A percentile compares a stretch with the other conserved stretches of the same genome.
Conservation (phyloP, 2,797 vertebrate species). For the Todus mexicanus region DNA sequence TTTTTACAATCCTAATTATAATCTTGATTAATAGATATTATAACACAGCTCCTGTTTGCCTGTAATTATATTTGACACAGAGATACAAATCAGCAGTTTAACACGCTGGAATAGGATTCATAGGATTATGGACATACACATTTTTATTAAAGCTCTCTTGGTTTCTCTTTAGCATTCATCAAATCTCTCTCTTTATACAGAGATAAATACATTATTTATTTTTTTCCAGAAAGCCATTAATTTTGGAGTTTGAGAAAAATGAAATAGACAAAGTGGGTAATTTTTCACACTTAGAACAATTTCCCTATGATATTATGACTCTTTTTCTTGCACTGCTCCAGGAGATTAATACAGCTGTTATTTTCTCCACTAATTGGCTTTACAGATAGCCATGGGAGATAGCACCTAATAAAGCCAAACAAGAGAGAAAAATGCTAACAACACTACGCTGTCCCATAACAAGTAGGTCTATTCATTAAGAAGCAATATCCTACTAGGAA, state of each 20-base stretch:
- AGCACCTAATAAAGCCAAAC: conserved; percentile 57
- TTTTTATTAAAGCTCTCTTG: conserved; percentile 64
- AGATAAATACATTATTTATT: conserved; percentile 66
- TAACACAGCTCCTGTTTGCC: neutral
- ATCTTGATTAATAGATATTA: conserved; percentile 52
- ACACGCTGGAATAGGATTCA: conserved; percentile 43
- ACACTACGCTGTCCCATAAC: neutral
- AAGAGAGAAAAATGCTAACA: conserved; percentile 54
- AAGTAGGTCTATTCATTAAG: conserved; percentile 20
- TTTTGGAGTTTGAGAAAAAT: conserved; percentile 74
- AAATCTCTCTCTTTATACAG: conserved; percentile 54
- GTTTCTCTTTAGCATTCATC: conserved; percentile 66
- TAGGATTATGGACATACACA: conserved; percentile 53
- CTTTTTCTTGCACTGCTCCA: conserved; percentile 62
- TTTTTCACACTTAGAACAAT: conserved; percentile 81
- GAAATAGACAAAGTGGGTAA: conserved; percentile 78
- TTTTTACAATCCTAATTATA: conserved; percentile 50
- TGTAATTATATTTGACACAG: conserved; percentile 53
- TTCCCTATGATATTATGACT: conserved; percentile 68
- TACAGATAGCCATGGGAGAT: conserved; percentile 66
- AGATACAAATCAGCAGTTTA: conserved; percentile 64
- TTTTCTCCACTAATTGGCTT: conserved; percentile 73
- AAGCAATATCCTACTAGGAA: conserved; percentile 1
- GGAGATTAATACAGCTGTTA: conserved; percentile 76
- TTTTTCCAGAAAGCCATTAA: conserved; percentile 73